Base-by-base conservation (phyloP, 2,888 invertebrate genomes). In the Drosophila fungiperda region DNA sequence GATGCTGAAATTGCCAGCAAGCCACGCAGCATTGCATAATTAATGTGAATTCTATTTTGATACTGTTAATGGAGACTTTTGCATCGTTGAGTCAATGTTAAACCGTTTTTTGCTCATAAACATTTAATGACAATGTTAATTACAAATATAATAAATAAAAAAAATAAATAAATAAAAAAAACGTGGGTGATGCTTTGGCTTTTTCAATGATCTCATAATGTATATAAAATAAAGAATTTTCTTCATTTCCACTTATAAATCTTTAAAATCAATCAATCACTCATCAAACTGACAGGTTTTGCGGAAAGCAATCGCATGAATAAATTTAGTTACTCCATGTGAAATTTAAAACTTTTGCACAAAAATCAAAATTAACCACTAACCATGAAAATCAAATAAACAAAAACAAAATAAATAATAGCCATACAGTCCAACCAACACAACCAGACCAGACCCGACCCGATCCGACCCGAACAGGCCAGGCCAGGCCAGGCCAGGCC, bases 371-470 rank as follows among this genome's bases (percentile, higher is more conserved):
- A 38, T 66, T 60, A 87, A 77, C 83, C 77, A 79, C 86, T 79
- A 79, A 70, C 83, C 88, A 85, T 85, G 88, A 83, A 83, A 76
- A 80, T 66, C 76, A 78, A 81, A 80, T 82, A 83, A 80, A 71
- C 80, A 82, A 5, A 2, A n/a, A 67, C 64, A 68, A 3, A 8
- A 15, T 17, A 26, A 17, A 49, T 8, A 49, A 26, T 17, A 23
- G 4, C 40, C 49, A 49, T 15, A 49, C 9, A 49, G 29, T 29
- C n/a, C 17, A 29, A 32, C 29, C 29, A 50, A 15, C 48, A 3
- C 12, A 20, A 45, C 20, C 20, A 23, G 45, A 50, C 29, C n/a
- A 15, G 45, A 55, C 55, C 6, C 26, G 38, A 55, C 55, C 11
- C 26, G 26, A 29, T 6, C 29, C 29, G 45, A 55, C 55, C 11